Evolutionary conservation across 2,888 invertebrate genomes (phyloP), one percentile per base, ranked within the genome.

Genomic region (Rotaria sp.): DNA sequence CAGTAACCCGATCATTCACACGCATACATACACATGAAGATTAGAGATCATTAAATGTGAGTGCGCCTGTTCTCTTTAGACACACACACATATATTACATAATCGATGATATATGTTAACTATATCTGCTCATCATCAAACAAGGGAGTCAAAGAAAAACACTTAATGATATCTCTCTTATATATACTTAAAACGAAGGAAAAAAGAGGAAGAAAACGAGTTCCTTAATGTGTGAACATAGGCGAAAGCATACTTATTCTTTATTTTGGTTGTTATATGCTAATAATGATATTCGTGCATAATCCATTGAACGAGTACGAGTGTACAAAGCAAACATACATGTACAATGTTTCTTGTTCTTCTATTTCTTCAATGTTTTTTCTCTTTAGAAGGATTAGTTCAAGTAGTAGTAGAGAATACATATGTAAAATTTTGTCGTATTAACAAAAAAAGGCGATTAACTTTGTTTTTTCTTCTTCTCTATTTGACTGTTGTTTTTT

Each of bases 261-360:
- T 38, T 67, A 35, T 67, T 67, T 35, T 67, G 15, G 30, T 67
- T 67, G 18, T 67, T 35, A 35, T 67, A 67, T 67, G 67, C 67
- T 67, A 67, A 67, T 67, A 67, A 67, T 67, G 67, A 67, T 67
- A 35, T 67, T 67, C 67, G 67, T 67, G 67, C 67, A 67, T 67
- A 67, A 67, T 67, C 67, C 67, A 67, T 67, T 67, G 67, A 67
- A 67, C 35, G 30, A 35, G 21, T 35, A 35, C 35, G 35, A 35
- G 67, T 67, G 30, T 67, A 67, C 35, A 67, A 35, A 35, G 35
- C 35, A 67, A 67, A 67, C 35, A 67, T 67, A 21, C 35, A 67
- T 67, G 15, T 35, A 67, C 21, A 67, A 35, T 67, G 67, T 67
- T 35, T 67, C 59, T 30, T 59, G 59, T 59, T 59, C 67, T 18